Evolutionary conservation across 2,113 vertebrate species (phyloP).

Genomic region (Callionymus lyra): DNA sequence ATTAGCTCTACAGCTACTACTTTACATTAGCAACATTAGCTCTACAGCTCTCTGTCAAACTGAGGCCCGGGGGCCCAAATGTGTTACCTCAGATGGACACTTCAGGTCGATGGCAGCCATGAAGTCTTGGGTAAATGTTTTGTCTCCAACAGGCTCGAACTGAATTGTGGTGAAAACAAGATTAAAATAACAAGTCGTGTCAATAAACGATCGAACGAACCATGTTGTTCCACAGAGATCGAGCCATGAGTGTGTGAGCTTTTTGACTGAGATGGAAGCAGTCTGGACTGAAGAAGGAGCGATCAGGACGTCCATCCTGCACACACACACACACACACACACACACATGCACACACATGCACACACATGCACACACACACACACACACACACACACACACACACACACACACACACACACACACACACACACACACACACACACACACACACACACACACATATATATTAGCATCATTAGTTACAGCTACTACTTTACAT

Average conservation of each 20-base stretch:
- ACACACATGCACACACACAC: too few species aligned
- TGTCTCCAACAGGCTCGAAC: slow-evolving; percentile 79
- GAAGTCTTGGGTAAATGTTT: slow-evolving; percentile 70
- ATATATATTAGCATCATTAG: too few species aligned
- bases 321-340: neutral
- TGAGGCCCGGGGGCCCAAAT: too few species aligned
- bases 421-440: too few species aligned
- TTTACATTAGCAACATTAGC: too few species aligned
- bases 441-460: too few species aligned
- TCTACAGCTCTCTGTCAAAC: too few species aligned
- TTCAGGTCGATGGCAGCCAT: slow-evolving; percentile 41
- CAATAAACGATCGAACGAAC: slow-evolving; percentile 46
- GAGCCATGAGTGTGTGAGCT: slow-evolving; percentile 78
- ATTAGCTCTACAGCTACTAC: too few species aligned
- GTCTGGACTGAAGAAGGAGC: slow-evolving; percentile 80
- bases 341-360: too few species aligned
- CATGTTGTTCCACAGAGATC: slow-evolving; percentile 85
- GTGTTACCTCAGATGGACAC: slow-evolving; percentile 80
- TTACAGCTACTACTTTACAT: too few species aligned
- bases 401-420: too few species aligned
- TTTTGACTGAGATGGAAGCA: slow-evolving; percentile 84
- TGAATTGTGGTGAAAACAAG: slow-evolving; percentile 28
- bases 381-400: too few species aligned
- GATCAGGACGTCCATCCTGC: slow-evolving; percentile 74
- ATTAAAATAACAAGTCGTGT: neutral